Evolutionary conservation across 2,113 vertebrate genomes (phyloP).

Genomic region (Chitala chitala): DNA sequence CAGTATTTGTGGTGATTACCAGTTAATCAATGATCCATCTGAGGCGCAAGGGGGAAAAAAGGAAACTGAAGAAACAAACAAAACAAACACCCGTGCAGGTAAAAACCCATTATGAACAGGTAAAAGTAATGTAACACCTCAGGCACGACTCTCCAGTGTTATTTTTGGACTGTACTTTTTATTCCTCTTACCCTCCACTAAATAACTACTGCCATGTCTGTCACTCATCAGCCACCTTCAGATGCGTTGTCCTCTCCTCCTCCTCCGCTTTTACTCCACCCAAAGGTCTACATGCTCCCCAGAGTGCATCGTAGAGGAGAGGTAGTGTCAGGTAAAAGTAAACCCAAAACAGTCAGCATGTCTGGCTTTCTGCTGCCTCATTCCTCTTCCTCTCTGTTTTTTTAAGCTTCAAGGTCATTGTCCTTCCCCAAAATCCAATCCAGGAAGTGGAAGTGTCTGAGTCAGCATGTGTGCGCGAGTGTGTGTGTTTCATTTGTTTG

Average conservation of each 20-base stretch:
- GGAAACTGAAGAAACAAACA: slow-evolving; percentile 1
- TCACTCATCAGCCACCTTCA: too few species aligned
- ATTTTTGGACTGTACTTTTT: too few species aligned
- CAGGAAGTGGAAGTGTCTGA: not conserved
- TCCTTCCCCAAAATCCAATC: slow-evolving; percentile 29
- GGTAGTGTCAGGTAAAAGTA: slow-evolving; percentile 49
- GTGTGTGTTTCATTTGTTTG: not conserved
- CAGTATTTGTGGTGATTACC: slow-evolving; percentile 37
- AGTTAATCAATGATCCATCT: slow-evolving; percentile 56
- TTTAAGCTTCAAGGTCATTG: slow-evolving; percentile 14
- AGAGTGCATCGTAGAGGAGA: too few species aligned
- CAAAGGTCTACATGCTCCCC: too few species aligned
- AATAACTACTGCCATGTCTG: too few species aligned
- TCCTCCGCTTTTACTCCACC: too few species aligned
- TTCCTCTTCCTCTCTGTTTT: slow-evolving; percentile 29
- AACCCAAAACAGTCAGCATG: slow-evolving; percentile 42
- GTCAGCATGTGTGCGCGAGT: slow-evolving; percentile 12
- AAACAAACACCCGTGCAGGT: not conserved
- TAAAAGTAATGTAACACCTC: not conserved
- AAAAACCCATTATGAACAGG: slow-evolving; percentile 24
- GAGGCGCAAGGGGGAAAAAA: slow-evolving; percentile 55
- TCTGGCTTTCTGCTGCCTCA: too few species aligned
- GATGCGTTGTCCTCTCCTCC: too few species aligned
- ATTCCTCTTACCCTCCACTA: too few species aligned
- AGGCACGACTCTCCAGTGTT: too few species aligned